Conservation (phyloP, 2,888 invertebrate genomes). For the Temnothorax unifasciatus region DNA sequence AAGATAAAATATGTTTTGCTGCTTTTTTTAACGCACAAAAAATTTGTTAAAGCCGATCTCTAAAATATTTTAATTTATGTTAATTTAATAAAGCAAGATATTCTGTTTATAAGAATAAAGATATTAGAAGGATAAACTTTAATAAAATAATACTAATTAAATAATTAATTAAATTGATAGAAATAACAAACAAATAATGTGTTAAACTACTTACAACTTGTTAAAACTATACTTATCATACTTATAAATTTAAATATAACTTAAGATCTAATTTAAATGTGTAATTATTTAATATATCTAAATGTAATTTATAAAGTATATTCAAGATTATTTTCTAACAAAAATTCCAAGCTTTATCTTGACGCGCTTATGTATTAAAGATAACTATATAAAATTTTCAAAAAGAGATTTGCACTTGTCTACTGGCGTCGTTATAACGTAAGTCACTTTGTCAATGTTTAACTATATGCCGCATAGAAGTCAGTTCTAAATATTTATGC, state of each 20-base stretch:
- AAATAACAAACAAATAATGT: background rate
- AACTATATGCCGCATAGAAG: slow-evolving; percentile 20
- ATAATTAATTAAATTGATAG: slow-evolving; percentile 4
- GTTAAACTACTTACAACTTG: background rate
- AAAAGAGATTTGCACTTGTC: background rate
- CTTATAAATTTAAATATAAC: background rate
- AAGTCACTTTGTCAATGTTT: slow-evolving; percentile 34
- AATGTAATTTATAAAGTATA: background rate
- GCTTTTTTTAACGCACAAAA: background rate
- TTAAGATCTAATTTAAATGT: background rate
- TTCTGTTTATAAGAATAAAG: background rate
- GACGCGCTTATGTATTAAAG: background rate
- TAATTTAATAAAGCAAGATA: background rate
- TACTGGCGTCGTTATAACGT: background rate
- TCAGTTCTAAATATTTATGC: slow-evolving; percentile 46
- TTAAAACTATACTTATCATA: background rate
- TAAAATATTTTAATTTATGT: background rate
- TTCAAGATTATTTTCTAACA: background rate
- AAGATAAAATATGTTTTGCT: background rate
- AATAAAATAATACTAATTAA: background rate
- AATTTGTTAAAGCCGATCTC: background rate
- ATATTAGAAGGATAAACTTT: background rate
- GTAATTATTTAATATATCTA: background rate
- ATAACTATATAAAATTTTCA: background rate
- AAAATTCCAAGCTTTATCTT: background rate